Evolutionary conservation across 1,140 invertebrate genomes (phyloP).

Genomic region (Theocolax elegans): DNA sequence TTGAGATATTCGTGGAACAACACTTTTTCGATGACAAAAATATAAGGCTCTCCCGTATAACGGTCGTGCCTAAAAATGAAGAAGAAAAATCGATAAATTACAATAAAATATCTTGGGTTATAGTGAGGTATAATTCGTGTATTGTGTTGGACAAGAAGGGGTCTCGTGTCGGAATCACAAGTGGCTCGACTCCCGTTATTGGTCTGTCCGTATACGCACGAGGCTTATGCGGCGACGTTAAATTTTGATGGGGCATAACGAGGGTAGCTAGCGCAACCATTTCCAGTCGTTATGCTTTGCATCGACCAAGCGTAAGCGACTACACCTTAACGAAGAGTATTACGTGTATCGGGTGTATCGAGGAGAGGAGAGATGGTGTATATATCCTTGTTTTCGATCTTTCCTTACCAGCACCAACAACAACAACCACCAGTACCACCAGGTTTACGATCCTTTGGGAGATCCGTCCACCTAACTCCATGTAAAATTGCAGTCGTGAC

Average conservation of each 20-base stretch:
- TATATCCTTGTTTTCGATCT: conserved; percentile 5
- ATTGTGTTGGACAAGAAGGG: not conserved
- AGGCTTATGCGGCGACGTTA: conserved; percentile 51
- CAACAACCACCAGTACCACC: no score
- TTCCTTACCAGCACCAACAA: not conserved
- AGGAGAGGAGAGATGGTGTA: not conserved
- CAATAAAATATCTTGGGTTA: no score
- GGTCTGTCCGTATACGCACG: not conserved
- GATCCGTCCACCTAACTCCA: not conserved
- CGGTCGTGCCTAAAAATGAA: no score
- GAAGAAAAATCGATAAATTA: no score
- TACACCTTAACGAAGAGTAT: no score
- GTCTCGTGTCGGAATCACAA: conserved; percentile 5
- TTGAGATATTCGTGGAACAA: no score
- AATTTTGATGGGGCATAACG: conserved; percentile 54
- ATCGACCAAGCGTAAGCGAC: not conserved
- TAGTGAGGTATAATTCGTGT: no score
- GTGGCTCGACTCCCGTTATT: conserved; percentile 17
- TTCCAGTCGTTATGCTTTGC: not conserved
- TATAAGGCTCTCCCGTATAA: no score
- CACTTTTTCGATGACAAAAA: no score
- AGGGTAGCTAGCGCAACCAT: not conserved
- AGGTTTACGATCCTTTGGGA: conserved; percentile 12
- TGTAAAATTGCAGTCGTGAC: conserved; percentile 13
- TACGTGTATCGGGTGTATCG: no score